Base-by-base conservation (phyloP, 2,113 vertebrate genomes). In the Zosterops japonicus region DNA sequence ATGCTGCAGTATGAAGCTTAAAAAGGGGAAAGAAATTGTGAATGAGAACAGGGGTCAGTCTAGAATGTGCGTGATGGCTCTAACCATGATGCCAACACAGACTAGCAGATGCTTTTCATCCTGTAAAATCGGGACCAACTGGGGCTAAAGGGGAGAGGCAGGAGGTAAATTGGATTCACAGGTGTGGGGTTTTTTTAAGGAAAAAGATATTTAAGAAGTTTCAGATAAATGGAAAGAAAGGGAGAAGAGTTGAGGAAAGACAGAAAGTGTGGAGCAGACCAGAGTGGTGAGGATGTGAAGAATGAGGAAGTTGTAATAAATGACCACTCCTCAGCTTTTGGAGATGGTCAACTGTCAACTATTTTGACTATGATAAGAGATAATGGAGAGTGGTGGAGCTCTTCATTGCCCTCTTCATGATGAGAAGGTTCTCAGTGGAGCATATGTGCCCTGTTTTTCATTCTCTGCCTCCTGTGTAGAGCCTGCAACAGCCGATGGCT, bases 81-180 rank as follows among this genome's bases (percentile, higher is more conserved):
- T 61, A n/a, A 53, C 17, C 11, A 5, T 0, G 4, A 4, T 77
- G 24, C 22, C 20, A 76, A 0, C 2, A 1, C 28, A 55, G 68
- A 24, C 18, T 41, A 35, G 46, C 80, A 59, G 57, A 12, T 3
- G 11, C 21, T 52, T 90, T 75, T 55, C 14, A 15, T 44, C 52
- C 36, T 23, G 2, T 49, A 17, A 46, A 14, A 57, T 29, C 24
- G 36, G 8, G 70, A 12, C 55, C 44, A 35, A 0, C 14, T 50
- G n/a, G 27, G 29, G 47, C 59, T 61, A 21, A 80, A 91, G n/a
- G 21, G 29, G 6, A 42, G 49, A 52, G 53, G 20, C 19, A 31
- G 49, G 53, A 72, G 21, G 18, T 77, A 27, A 35, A 0, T 33
- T 89, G 46, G 19, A 64, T 86, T 88, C 27, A 47, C 21, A 56